A percentile compares a stretch with the other conserved stretches of the same genome.
Evolutionary conservation across 2,888 invertebrate genomes (phyloP).

Genomic region (Apeira syringaria): DNA sequence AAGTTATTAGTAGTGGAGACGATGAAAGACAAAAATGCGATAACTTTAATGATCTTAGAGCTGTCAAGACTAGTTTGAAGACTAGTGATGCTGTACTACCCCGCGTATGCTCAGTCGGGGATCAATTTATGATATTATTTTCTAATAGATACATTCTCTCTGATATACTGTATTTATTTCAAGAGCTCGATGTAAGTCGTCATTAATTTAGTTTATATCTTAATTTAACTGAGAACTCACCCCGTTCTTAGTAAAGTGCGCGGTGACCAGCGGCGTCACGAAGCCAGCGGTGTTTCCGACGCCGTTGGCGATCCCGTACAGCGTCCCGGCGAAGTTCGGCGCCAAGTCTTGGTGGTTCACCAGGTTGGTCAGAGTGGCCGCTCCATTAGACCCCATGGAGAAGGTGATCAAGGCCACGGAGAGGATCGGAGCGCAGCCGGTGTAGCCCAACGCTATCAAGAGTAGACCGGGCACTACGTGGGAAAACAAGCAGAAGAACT

Average conservation of each 20-base stretch:
- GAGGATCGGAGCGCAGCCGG: conserved; percentile 85
- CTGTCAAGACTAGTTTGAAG: too few relatives aligned
- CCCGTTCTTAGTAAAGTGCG: conserved; percentile 83
- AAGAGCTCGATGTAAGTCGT: too few relatives aligned
- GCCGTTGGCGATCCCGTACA: conserved; percentile 91
- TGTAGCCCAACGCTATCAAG: conserved; percentile 81
- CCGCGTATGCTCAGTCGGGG: too few relatives aligned
- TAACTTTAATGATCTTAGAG: too few relatives aligned
- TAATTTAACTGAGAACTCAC: conserved; percentile 65
- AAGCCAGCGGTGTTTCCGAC: conserved; percentile 89
- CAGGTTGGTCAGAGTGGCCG: conserved; percentile 84
- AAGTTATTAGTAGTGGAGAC: too few relatives aligned
- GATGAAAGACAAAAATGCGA: too few relatives aligned
- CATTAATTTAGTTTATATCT: too few relatives aligned
- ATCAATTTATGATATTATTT: too few relatives aligned
- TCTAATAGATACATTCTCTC: too few relatives aligned
- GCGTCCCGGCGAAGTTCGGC: conserved; percentile 89
- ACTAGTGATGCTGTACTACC: too few relatives aligned
- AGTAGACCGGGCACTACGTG: conserved; percentile 80
- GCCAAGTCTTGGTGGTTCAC: conserved; percentile 89
- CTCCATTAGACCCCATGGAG: conserved; percentile 87
- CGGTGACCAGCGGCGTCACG: conserved; percentile 88
- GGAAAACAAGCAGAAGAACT: conserved; percentile 86
- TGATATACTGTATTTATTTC: too few relatives aligned
- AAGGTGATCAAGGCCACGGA: conserved; percentile 87